Evolutionary conservation across 2,888 invertebrate species (phyloP), one percentile per base, ranked within the genome.

Genomic region (Dione juno): DNA sequence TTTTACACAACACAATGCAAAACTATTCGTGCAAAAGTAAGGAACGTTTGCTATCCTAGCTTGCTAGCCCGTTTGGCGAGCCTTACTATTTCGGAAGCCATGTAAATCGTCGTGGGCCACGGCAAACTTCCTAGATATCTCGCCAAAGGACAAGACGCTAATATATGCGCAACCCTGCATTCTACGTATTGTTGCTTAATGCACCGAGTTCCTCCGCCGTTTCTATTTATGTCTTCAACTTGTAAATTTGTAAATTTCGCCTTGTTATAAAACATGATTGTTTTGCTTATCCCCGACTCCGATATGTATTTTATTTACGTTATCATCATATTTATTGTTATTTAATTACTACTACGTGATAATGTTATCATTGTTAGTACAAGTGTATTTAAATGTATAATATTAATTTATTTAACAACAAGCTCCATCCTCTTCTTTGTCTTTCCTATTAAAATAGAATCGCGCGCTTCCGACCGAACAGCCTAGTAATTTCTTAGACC

Each of bases 131-230:
- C 82, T 83, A 88, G 89, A 90, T 88, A 90, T 88, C 90, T 89
- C 83, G 86, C 89, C 86, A 88, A 89, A 90, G 92, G 92, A 92
- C 92, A 89, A 90, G 90, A 91, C 89, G 90, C 84, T 92, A 92
- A 92, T 92, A 87, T 92, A 92, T 92, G 89, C 88, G 89, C 88
- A 88, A 89, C 89, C 86, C 88, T 85, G 88, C 86, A 86, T 85
- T 84, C 82, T 84, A 86, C 88, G 88, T 89, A 89, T 92, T 91
- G 90, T 89, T 85, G 85, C 84, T 86, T 89, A 89, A 89, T 90
- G 89, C 85, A 80, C 77, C 78, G 84, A 89, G 87, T 89, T 90
- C 83, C 87, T 86, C 84, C 82, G 78, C 82, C 83, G 83, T 83
- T 84, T 85, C 84, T 87, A 85, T 89, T 90, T 89, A 87, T 84